Evolutionary conservation across 2,797 vertebrate genomes (phyloP).

Genomic region (Avahi laniger): DNA sequence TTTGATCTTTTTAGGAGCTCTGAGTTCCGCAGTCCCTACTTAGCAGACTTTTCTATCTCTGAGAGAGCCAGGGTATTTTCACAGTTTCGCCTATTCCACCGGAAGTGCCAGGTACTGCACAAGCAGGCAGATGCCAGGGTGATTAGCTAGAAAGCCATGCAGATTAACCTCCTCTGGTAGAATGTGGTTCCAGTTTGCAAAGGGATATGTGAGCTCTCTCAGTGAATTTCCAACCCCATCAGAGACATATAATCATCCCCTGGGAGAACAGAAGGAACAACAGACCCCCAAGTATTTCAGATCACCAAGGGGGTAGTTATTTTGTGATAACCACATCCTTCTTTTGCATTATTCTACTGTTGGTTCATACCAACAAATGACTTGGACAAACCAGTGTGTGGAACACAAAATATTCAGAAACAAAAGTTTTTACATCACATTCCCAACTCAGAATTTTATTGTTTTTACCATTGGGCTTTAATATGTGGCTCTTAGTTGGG

Average conservation of each 20-base stretch:
- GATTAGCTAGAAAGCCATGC: not conserved
- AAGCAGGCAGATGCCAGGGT: conserved; percentile 65
- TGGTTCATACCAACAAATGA: conserved; percentile 62
- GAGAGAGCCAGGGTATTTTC: not conserved
- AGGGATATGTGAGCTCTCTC: conserved; percentile 63
- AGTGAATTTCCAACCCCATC: conserved; percentile 74
- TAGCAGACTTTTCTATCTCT: not conserved
- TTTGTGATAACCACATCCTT: conserved; percentile 69
- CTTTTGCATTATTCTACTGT: not conserved
- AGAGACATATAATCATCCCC: conserved; percentile 57
- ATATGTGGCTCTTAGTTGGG: not conserved
- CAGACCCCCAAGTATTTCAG: conserved; percentile 56
- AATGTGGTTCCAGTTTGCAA: conserved; percentile 66
- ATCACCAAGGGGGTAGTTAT: conserved; percentile 60
- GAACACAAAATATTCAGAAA: not conserved
- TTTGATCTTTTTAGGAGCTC: not conserved
- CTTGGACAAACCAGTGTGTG: not conserved
- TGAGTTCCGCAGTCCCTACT: not conserved
- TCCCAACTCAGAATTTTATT: conserved; percentile 64
- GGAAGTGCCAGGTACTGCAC: conserved; percentile 50
- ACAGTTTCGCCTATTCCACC: conserved; percentile 58
- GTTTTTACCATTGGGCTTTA: not conserved
- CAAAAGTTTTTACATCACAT: not conserved
- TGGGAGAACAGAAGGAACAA: conserved; percentile 71
- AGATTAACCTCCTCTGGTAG: conserved; percentile 69